Evolutionary conservation across 1,140 invertebrate species (phyloP), one percentile per base, ranked within the genome.

Genomic region (Gryllus bimaculatus): DNA sequence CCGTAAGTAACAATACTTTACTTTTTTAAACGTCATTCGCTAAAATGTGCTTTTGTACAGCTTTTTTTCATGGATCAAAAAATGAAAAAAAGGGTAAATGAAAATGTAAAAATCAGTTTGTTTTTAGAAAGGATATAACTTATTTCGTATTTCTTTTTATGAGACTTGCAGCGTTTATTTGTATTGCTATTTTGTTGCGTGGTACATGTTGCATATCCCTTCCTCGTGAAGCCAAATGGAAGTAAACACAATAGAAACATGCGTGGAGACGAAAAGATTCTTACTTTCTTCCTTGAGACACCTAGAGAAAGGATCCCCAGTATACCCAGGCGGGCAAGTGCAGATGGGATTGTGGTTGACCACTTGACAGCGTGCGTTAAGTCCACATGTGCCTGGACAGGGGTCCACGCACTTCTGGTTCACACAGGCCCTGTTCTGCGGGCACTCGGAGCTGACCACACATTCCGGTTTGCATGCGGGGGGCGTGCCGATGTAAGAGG

Each of bases 331-430:
- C 20, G 81, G 76, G 79, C 86, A 87, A 47, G 81, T 83, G 80
- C 87, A 80, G 0, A 84, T 81, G 8, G 85, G 83, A 48, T 83
- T 82, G 78, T 87, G 86, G 78, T 86, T 84, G 15, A 82, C 78
- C 13, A 86, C 83, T 66, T 80, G 78, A 81, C 85, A 83, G 75
- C 81, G 77, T 48, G 81, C 81, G 78, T 76, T 78, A 8, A 49
- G 26, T 18, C 81, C 83, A 80, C 83, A 83, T 13, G 78, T 80
- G 8, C 81, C 82, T 12, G 80, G 81, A 80, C 85, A 86, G 48
- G 85, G 83, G 47, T 84, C 82, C 26, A 80, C 75, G 79, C 86
- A 87, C 73, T 84, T 83, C 48, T 83, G 82, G 75, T 83, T 82
- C 7, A 85, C 81, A 81, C 86, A 86, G 8, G 84, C 84, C 76